phyloP scores from a whole-genome alignment of 2,888 invertebrate genomes.

The Sipha maydis region DNA sequence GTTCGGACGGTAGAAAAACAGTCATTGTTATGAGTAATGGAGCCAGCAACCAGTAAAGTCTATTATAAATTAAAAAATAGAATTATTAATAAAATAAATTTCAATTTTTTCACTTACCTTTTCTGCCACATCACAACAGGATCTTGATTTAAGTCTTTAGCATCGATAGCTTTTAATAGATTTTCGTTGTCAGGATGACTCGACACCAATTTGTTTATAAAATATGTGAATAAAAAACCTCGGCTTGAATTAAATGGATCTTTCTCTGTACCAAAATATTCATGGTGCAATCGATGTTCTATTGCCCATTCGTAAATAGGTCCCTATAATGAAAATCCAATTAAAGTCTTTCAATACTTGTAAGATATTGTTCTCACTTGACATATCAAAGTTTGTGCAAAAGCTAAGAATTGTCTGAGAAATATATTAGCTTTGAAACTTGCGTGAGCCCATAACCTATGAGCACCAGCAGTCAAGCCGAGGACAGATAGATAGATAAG shows the following conservation, averaged over 20 bases:
- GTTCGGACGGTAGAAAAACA: slow-evolving; percentile 80
- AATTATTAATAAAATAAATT: slow-evolving; percentile 16
- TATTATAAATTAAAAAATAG: slow-evolving; percentile 1
- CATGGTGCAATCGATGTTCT: slow-evolving; percentile 84
- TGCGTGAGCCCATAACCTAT: slow-evolving; percentile 91
- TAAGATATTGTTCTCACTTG: slow-evolving; percentile 73
- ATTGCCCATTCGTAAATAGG: slow-evolving; percentile 86
- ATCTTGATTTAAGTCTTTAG: slow-evolving; percentile 83
- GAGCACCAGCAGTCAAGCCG: slow-evolving; percentile 91
- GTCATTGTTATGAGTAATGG: slow-evolving; percentile 72
- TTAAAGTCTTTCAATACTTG: background rate
- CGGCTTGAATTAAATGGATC: slow-evolving; percentile 84
- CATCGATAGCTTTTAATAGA: slow-evolving; percentile 76
- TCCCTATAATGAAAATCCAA: slow-evolving; percentile 72
- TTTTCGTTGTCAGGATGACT: slow-evolving; percentile 76
- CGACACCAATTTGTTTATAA: slow-evolving; percentile 76
- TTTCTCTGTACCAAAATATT: slow-evolving; percentile 81
- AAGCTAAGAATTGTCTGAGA: slow-evolving; percentile 79
- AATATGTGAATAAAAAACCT: slow-evolving; percentile 85
- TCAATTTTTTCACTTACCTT: slow-evolving; percentile 70
- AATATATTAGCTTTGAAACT: slow-evolving; percentile 81
- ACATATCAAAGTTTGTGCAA: slow-evolving; percentile 87
- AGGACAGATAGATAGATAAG: slow-evolving; percentile 76
- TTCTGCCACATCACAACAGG: slow-evolving; percentile 84
- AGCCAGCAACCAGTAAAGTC: slow-evolving; percentile 68